These are phyloP conservation scores for Crocallis elinguaria DNA, from an alignment of 2,888 invertebrate genomes.

Conservation along the genomic window DNA sequence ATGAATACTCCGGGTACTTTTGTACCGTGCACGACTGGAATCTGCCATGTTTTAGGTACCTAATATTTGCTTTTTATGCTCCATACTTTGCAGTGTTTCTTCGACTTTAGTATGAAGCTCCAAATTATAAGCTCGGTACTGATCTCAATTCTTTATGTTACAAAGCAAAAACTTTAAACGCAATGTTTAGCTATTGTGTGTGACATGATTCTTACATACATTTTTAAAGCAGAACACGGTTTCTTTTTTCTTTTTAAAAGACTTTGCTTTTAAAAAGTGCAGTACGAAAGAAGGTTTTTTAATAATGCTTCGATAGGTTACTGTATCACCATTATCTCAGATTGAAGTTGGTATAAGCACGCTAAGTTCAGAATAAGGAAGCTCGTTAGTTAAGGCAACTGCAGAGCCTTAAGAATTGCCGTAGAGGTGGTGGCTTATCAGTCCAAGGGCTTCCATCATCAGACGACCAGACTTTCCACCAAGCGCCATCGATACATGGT, in stretches of 20 bases:
- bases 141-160: not conserved
- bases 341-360: too few species aligned
- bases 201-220: not conserved
- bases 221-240: not conserved
- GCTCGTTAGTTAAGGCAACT: too few species aligned
- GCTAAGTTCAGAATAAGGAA: too few species aligned
- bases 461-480: too few species aligned
- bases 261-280: too few species aligned
- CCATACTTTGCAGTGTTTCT: not conserved
- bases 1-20: not conserved
- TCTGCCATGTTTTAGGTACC: not conserved
- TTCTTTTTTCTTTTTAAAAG: not conserved
- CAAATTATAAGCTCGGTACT: not conserved
- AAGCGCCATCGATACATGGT: too few species aligned
- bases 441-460: too few species aligned
- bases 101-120: slow-evolving; percentile 3
- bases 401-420: too few species aligned
- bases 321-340: too few species aligned
- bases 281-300: too few species aligned
- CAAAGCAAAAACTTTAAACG: not conserved
- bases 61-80: slow-evolving; percentile 4
- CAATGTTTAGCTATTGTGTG: not conserved
- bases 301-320: too few species aligned
- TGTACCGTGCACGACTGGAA: not conserved
- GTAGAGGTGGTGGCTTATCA: too few species aligned